These are phyloP conservation scores for Arizona elegans DNA, from an alignment of 2,113 vertebrate species.

Conservation along the genomic window DNA sequence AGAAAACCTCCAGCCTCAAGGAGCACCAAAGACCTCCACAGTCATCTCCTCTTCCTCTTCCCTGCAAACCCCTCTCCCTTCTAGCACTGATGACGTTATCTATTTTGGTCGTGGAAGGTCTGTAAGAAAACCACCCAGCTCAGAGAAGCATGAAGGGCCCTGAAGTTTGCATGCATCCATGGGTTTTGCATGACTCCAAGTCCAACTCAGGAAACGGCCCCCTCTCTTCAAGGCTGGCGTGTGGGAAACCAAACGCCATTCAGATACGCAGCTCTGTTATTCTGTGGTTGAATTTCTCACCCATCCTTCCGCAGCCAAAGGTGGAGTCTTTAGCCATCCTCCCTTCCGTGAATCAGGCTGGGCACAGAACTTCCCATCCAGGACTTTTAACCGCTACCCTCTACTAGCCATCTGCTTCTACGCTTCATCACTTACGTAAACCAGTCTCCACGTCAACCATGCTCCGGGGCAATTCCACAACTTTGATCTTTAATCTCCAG, in stretches of 20 bases:
- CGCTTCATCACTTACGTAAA: background rate
- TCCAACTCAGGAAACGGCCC: background rate
- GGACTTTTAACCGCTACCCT: background rate
- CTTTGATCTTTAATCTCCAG: background rate
- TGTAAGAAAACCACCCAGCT: background rate
- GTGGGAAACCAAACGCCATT: no score
- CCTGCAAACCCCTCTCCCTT: no score
- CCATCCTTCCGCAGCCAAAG: fast-evolving
- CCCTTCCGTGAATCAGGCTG: background rate
- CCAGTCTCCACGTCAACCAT: background rate
- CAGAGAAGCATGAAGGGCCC: no score
- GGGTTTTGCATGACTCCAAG: background rate
- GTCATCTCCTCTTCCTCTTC: no score
- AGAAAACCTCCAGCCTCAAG: no score
- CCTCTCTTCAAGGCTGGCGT: no score
- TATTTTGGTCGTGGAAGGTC: no score
- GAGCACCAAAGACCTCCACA: no score
- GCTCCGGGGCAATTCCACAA: no score
- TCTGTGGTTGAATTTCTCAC: background rate
- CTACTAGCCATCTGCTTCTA: background rate
- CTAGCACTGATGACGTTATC: no score
- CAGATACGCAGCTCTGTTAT: background rate
- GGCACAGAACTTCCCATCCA: background rate
- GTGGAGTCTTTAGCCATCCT: background rate
- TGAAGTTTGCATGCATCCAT: background rate